phyloP scores from a whole-genome alignment of 2,888 invertebrate species.

The Formica aserva region DNA sequence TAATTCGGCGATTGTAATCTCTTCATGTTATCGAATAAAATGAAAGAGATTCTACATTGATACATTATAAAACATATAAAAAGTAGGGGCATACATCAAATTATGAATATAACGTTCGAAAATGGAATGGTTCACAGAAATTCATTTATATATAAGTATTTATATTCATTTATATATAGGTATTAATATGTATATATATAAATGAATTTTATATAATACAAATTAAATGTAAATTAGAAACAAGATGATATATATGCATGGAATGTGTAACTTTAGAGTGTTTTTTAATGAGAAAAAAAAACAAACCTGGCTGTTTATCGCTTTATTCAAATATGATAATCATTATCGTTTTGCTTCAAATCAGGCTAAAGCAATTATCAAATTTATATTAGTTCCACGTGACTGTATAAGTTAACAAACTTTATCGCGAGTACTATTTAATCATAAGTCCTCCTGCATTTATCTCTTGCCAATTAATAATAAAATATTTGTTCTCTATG shows the following conservation, averaged over 20 bases:
- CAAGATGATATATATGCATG: conserved; percentile 54
- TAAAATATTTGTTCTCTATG: conserved; percentile 44
- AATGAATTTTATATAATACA: not conserved
- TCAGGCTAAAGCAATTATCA: conserved; percentile 21
- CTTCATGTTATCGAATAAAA: conserved; percentile 36
- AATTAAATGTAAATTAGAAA: conserved; percentile 52
- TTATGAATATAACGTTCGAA: conserved; percentile 46
- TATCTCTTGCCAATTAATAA: conserved; percentile 43
- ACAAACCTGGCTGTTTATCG: not conserved
- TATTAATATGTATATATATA: not conserved
- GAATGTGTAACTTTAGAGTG: conserved; percentile 61
- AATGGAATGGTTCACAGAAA: conserved; percentile 67
- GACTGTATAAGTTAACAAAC: conserved; percentile 21
- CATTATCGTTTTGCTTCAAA: conserved; percentile 19
- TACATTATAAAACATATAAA: conserved; percentile 43
- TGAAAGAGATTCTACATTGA: conserved; percentile 18
- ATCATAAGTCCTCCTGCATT: conserved; percentile 16
- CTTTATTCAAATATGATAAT: conserved; percentile 25
- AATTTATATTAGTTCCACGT: conserved; percentile 19
- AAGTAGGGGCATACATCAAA: conserved; percentile 41
- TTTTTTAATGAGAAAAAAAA: not conserved
- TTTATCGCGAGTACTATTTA: conserved; percentile 24
- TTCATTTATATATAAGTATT: conserved; percentile 4
- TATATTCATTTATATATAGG: not conserved
- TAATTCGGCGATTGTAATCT: conserved; percentile 53